phyloP scores from a whole-genome alignment of 2,113 vertebrate species.

The Climacteris rufus region DNA sequence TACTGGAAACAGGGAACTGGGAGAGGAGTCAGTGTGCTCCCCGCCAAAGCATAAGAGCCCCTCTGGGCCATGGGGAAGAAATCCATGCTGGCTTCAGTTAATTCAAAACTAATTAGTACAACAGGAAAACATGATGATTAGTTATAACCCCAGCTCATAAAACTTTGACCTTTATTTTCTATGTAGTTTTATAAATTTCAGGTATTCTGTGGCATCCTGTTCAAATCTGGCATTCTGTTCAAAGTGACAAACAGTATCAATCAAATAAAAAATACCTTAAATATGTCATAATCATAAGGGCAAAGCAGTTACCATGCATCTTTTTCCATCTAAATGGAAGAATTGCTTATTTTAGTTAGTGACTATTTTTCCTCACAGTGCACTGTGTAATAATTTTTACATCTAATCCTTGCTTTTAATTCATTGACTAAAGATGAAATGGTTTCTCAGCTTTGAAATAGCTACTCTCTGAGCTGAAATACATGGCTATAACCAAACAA shows the following conservation, averaged over 20 bases:
- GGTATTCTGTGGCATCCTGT: not conserved
- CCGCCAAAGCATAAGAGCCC: not conserved
- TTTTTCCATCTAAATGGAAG: not conserved
- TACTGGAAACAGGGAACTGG: not conserved
- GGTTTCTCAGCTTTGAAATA: not conserved
- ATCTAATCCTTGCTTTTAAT: not conserved
- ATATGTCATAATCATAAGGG: not conserved
- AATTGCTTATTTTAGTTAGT: not conserved
- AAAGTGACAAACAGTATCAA: not conserved
- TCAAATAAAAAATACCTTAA: not conserved
- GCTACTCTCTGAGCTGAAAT: not conserved
- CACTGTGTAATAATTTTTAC: not conserved
- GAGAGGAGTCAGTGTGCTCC: not conserved
- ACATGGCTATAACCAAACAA: fast-evolving
- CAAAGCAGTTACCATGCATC: not conserved
- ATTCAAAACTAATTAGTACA: not conserved
- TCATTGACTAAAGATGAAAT: not conserved
- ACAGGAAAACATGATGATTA: not conserved
- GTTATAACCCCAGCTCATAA: not conserved
- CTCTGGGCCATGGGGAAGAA: not conserved
- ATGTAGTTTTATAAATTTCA: not conserved
- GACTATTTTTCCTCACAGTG: not conserved
- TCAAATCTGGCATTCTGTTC: not conserved
- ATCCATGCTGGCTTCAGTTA: not conserved
- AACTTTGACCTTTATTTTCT: not conserved